A percentile compares a stretch with the other conserved stretches of the same genome.
These are phyloP conservation scores for Apodemia duryi DNA, from an alignment of 2,888 invertebrate genomes.

Conservation along the genomic window DNA sequence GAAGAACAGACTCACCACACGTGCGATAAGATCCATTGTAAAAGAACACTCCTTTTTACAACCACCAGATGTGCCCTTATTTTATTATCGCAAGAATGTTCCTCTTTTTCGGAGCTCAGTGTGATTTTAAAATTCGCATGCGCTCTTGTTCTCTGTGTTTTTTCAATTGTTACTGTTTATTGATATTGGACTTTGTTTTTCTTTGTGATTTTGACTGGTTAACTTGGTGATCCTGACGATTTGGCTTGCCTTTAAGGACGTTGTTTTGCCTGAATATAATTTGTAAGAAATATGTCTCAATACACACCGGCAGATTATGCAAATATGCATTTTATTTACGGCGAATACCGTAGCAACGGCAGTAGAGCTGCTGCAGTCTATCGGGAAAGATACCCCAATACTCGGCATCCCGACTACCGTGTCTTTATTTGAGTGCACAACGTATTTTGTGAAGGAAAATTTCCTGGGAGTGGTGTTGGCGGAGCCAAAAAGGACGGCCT, in stretches of 20 bases:
- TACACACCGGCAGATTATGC: constrained; percentile 26
- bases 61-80: no score
- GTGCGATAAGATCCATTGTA: no score
- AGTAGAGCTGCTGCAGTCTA: constrained; percentile 21
- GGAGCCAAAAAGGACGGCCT: constrained; percentile 13
- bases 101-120: background rate
- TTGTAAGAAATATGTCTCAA: background rate
- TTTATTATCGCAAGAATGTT: background rate
- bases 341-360: constrained; percentile 24
- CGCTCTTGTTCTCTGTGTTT: background rate
- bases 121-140: background rate
- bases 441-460: constrained; percentile 27
- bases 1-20: no score
- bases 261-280: no score
- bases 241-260: background rate
- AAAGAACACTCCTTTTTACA: no score
- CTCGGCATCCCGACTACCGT: constrained; percentile 27
- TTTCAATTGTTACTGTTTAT: background rate
- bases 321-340: constrained; percentile 29
- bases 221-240: background rate
- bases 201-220: background rate
- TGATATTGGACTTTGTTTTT: background rate
- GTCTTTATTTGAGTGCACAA: constrained; percentile 28
- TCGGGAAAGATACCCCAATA: constrained; percentile 25
- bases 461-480: constrained; percentile 21